A percentile compares a stretch with the other conserved stretches of the same genome.
Conservation (phyloP, 2,797 vertebrate genomes). For the Argyrosomus regius region DNA sequence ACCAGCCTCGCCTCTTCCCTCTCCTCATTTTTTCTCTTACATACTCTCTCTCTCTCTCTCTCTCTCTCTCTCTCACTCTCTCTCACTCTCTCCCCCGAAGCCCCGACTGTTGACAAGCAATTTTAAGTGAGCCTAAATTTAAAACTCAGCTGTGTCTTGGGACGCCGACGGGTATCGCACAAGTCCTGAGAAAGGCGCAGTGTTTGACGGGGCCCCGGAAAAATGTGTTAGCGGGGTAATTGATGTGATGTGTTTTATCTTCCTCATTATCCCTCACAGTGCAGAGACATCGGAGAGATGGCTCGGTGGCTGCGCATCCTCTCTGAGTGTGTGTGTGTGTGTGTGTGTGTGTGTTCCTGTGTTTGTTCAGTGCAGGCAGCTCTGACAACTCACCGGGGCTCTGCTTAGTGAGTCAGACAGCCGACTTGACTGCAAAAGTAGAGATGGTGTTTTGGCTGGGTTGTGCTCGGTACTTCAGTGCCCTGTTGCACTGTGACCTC, state of each 20-base stretch:
- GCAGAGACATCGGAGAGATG: slow-evolving; percentile 55
- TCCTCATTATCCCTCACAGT: slow-evolving; percentile 75
- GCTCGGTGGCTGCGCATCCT: slow-evolving; percentile 60
- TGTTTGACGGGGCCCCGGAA: slow-evolving; percentile 33
- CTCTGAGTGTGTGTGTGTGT: slow-evolving; percentile 37
- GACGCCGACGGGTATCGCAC: slow-evolving; percentile 47
- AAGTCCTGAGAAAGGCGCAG: slow-evolving; percentile 55
- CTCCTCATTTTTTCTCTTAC: slow-evolving; percentile 43
- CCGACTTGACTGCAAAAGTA: slow-evolving; percentile 41
- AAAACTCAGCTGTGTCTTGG: slow-evolving; percentile 72
- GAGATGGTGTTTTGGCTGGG: slow-evolving; percentile 59
- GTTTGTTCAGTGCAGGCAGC: slow-evolving; percentile 55
- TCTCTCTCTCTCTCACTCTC: slow-evolving; percentile 18
- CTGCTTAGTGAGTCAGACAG: slow-evolving; percentile 65
- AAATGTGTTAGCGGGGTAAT: slow-evolving; percentile 69
- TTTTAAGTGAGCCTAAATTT: slow-evolving; percentile 85
- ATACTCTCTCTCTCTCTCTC: not conserved
- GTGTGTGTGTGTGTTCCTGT: slow-evolving; percentile 39
- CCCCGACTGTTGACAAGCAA: slow-evolving; percentile 84
- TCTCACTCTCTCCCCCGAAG: slow-evolving; percentile 40
- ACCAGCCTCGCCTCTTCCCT: slow-evolving; percentile 59
- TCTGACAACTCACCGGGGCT: slow-evolving; percentile 65
- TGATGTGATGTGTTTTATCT: slow-evolving; percentile 78
- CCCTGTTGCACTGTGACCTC: slow-evolving; percentile 27
- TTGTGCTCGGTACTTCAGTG: slow-evolving; percentile 16